These are phyloP conservation scores for Bergia puertoricense DNA, from an alignment of 92 coral and sea anemone genomes.

Conservation along the genomic window DNA sequence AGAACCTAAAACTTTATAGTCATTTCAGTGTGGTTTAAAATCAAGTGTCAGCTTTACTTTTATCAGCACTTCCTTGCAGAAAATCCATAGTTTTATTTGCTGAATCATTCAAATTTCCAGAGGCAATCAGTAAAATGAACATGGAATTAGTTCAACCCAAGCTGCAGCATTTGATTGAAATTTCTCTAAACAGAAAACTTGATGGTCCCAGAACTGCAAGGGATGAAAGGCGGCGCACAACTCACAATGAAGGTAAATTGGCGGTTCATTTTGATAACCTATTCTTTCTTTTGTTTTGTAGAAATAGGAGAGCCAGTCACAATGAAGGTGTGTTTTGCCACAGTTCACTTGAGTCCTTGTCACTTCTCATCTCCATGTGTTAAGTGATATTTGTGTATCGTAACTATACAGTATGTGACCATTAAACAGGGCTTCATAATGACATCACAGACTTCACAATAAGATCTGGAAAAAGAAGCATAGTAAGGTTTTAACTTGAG, in stretches of 20 bases:
- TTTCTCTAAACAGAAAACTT: slow-evolving; percentile 81
- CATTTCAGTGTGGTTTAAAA: background rate
- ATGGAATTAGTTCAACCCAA: slow-evolving; percentile 12
- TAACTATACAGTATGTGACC: background rate
- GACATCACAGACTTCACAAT: background rate
- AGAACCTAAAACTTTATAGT: background rate
- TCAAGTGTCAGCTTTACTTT: background rate
- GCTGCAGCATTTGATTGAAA: slow-evolving; percentile 22
- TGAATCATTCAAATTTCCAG: background rate
- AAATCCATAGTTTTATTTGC: no score
- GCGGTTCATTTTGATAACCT: slow-evolving; percentile 6
- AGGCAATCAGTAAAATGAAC: slow-evolving; percentile 9
- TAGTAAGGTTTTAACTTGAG: no score
- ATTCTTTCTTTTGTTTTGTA: slow-evolving; percentile 13
- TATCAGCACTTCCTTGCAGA: background rate
- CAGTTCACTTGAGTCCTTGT: slow-evolving; percentile 14
- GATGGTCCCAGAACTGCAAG: slow-evolving; percentile 92
- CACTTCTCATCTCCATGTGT: slow-evolving; percentile 6
- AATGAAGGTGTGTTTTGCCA: slow-evolving; percentile 23
- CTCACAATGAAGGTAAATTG: slow-evolving; percentile 90
- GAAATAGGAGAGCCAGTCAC: slow-evolving; percentile 28
- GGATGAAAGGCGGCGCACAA: slow-evolving; percentile 95
- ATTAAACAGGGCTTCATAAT: no score
- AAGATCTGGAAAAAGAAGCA: background rate
- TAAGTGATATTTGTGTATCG: background rate